Percentiles rank a stretch among this genome's conserved stretches.
Evolutionary conservation across 2,797 vertebrate genomes (phyloP).

Genomic region (Sebastolobus altivelis): DNA sequence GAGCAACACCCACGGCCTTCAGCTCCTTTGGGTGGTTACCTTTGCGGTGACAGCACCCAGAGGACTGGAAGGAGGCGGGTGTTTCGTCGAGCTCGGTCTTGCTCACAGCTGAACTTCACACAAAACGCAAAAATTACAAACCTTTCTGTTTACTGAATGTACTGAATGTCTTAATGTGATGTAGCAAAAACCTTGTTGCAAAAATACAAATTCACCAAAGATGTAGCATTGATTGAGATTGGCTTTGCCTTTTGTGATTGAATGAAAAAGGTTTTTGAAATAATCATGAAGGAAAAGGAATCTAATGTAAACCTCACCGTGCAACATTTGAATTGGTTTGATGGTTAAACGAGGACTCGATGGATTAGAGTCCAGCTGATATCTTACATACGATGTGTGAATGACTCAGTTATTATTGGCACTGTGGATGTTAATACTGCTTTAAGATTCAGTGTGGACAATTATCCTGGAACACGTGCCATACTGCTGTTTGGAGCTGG

Average conservation of each 20-base stretch:
- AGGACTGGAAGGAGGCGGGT: neutral
- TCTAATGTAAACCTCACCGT: constrained; percentile 3
- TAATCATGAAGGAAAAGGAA: neutral
- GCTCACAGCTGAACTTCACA: constrained; percentile 5
- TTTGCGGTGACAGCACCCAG: neutral
- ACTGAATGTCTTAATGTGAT: neutral
- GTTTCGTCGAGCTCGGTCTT: neutral
- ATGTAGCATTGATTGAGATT: constrained; percentile 24
- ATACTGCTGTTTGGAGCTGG: neutral
- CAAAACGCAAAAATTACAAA: constrained; percentile 22
- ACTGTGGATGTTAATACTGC: constrained; percentile 11
- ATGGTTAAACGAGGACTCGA: neutral
- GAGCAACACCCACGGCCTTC: neutral
- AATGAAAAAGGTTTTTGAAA: neutral
- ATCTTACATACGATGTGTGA: neutral
- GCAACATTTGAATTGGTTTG: neutral
- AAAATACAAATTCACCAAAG: constrained; percentile 63
- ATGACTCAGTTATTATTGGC: neutral
- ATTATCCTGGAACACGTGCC: neutral
- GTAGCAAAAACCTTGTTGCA: constrained; percentile 50
- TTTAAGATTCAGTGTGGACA: constrained; percentile 2
- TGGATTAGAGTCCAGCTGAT: neutral
- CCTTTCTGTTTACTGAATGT: constrained; percentile 56
- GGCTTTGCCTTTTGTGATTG: constrained; percentile 9
- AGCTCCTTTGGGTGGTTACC: neutral